Evolutionary conservation across 2,888 invertebrate genomes (phyloP), one percentile per base, ranked within the genome.

Genomic region (Campoplex nolae): DNA sequence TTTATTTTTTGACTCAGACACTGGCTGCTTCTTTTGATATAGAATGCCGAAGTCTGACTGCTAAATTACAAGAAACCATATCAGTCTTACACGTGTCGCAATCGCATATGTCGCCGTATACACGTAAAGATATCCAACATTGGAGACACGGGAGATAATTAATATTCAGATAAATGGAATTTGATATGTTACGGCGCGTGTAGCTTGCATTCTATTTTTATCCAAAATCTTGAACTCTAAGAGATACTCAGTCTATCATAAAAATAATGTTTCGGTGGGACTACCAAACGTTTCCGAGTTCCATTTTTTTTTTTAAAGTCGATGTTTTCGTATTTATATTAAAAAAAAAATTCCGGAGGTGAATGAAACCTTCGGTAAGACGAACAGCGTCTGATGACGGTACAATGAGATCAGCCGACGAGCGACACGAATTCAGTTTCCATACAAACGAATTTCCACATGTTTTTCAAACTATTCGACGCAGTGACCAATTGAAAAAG

Each of bases 371-470:
- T 71, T 42, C 67, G 68, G 6, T 13, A 68, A 56, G 56, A 79
- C 77, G 85, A 90, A 90, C 90, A 85, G 80, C 75, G 83, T 54
- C 88, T 92, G 92, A 92, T 92, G 91, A 90, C 85, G 83, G 89
- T 85, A 92, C 92, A 92, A 92, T 92, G 71, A 88, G 77, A 58
- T 68, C 58, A 42, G 54, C 74, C 73, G 84, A 74, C 74, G 77
- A 73, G 78, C 86, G 81, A 84, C 84, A 73, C 86, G 86, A 84
- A 87, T 86, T 56, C 83, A 67, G 77, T 84, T 83, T 80, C 77
- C 23, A 71, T 28, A 54, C 58, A 48, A 48, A 45, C 38, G 42
- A 35, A 58, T 42, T 28, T 42, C 28, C 74, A 8, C 67, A 75
- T 56, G 45, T 82, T 82, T 74, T 45, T 28, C 16, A 28, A 35